A percentile compares a stretch with the other conserved stretches of the same genome.
phyloP scores from a whole-genome alignment of 2,113 vertebrate genomes.

The Dicerorhinus sumatrensis region DNA sequence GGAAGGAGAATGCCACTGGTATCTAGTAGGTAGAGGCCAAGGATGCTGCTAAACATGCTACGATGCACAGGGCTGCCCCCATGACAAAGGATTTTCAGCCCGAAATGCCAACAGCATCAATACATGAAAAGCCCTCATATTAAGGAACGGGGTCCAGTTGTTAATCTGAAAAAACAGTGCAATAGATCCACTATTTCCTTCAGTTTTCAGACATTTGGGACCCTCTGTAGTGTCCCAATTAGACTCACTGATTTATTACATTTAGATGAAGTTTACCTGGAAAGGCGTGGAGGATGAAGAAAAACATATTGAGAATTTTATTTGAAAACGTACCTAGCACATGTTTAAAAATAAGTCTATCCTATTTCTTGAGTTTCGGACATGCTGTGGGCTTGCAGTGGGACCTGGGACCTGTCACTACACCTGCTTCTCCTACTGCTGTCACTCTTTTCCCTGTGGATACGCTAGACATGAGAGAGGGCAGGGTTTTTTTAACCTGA shows the following conservation, averaged over 20 bases:
- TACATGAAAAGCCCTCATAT: no score
- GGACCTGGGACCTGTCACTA: not conserved
- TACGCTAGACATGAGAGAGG: no score
- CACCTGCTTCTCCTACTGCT: fast-evolving
- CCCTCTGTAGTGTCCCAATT: not conserved
- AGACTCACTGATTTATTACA: not conserved
- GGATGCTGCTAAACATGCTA: not conserved
- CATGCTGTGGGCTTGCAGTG: not conserved
- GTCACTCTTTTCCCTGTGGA: no score
- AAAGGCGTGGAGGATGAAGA: not conserved
- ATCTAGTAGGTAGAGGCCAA: not conserved
- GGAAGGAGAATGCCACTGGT: not conserved
- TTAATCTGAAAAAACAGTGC: not conserved
- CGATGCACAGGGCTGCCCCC: not conserved
- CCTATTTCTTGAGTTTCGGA: not conserved
- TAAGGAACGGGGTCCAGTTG: not conserved
- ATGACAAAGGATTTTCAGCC: not conserved
- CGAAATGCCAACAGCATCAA: no score
- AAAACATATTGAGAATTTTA: not conserved
- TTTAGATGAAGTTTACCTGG: not conserved
- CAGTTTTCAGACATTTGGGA: not conserved
- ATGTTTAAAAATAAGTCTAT: not conserved
- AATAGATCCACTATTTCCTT: not conserved
- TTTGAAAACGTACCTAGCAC: not conserved
- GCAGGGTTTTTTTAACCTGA: not conserved